Evolutionary conservation across 2,888 invertebrate species (phyloP), one percentile per base, ranked within the genome.

Genomic region (Trimorus sp.): DNA sequence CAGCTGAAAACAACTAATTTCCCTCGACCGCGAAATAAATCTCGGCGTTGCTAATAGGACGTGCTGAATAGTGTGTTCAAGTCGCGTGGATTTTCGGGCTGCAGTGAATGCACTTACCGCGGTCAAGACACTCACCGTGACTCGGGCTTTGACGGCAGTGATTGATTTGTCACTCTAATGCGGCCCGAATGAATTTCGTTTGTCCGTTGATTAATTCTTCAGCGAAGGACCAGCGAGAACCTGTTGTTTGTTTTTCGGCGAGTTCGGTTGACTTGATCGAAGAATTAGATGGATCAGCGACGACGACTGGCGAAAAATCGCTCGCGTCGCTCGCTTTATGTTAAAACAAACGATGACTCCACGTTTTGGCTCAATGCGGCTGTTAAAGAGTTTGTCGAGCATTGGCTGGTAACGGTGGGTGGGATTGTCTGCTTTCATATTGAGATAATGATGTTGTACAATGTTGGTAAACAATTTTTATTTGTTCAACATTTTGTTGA

Each of bases 111-210:
- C 40, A 40, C 40, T 40, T 40, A 40, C 40, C 7, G 40, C 40
- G 40, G 40, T 26, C 26, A 26, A 26, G 26, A 26, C 26, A 11
- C 8, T 40, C 11, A 11, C 40, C 9, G 40, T 69, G 76, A 69
- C 62, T 54, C 51, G 51, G 11, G 15, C 42, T 49, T 53, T 26
- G 15, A 38, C 15, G 49, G 54, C 53, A 12, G 54, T 49, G 71
- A 71, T 78, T 71, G 78, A 78, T 71, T 78, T 78, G 70, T 78
- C 66, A 60, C 63, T 77, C 63, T 65, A 40, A 58, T 71, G n/a
- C 51, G 26, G 45, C 51, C 36, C 48, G 42, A 65, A 70, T 78
- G 51, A 70, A 65, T 53, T 70, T 59, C 36, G 45, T 59, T 58
- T 65, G 53, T 49, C 45, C 49, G 58, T 65, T 65, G 77, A 65